Evolutionary conservation across 2,888 invertebrate species (phyloP).

Genomic region (Parelbella ahira): DNA sequence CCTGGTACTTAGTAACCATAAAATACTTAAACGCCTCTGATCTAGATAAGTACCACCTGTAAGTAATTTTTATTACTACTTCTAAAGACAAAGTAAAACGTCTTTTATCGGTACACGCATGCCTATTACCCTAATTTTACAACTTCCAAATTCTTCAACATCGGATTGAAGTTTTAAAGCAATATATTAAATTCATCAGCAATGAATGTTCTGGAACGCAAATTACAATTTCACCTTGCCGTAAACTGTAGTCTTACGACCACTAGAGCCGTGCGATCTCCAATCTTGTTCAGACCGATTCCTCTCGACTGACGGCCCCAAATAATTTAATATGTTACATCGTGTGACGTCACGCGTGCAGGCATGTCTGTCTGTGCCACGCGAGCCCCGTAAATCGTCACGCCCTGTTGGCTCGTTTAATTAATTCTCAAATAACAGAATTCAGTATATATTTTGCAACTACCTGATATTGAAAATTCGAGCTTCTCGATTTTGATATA

Average conservation of each 20-base stretch:
- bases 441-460: slow-evolving; percentile 40
- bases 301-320: slow-evolving; percentile 41
- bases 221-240: no score
- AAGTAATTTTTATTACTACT: no score
- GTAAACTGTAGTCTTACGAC: slow-evolving; percentile 6
- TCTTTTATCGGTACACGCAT: no score
- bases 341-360: slow-evolving; percentile 62
- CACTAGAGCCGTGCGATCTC: slow-evolving; percentile 4
- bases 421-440: slow-evolving; percentile 68
- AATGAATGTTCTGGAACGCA: no score
- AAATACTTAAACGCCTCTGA: no score
- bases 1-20: no score
- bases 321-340: slow-evolving; percentile 61
- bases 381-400: slow-evolving; percentile 56
- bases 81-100: no score
- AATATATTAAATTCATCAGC: no score
- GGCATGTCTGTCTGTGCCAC: slow-evolving; percentile 49
- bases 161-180: no score
- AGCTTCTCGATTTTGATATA: slow-evolving; percentile 9
- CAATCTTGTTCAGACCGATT: slow-evolving; percentile 25
- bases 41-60: no score
- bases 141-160: no score
- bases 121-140: no score
- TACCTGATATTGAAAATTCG: slow-evolving; percentile 11
- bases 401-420: slow-evolving; percentile 72